Base-by-base conservation (phyloP, 2,113 vertebrate genomes). In the Callipepla squamata region DNA sequence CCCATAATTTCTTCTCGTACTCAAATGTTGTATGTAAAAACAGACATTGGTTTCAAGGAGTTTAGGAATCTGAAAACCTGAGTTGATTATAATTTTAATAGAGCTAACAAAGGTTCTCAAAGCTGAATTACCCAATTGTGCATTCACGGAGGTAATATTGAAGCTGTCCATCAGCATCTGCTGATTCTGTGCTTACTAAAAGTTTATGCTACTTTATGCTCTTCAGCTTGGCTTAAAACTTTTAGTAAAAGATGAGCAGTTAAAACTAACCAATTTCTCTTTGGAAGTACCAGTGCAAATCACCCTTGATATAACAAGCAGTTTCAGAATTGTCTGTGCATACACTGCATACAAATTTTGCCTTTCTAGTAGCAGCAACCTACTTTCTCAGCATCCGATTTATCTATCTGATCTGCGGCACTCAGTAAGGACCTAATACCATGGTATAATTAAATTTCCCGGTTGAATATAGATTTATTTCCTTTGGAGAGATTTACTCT, bases 381-480 rank as follows among this genome's bases (percentile, higher is more conserved):
- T 44, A 70, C 81, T 79, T 90, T 61, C 63, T 5, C 14, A 5
- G 42, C 85, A 50, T 58, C 87, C 83, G 78, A 86, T 83, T 93
- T 87, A 93, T 80, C 47, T n/a, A 6, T 62, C 85, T 82, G 38
- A 91, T 83, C 85, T 45, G 34, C 38, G 76, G 74, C 9, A 32
- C 40, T 92, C 45, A 23, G 68, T 86, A 90, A 90, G 80, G 68
- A 89, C 61, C 82, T 68, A 87, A 89, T 92, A 86, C 92, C 3
- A 0, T 8, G 48, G 30, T 13, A 8, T 83, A 89, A 91, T 87
- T 95, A 83, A 84, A 88, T 90, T 80, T 84, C 75, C 72, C 18
- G 2, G 90, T 89, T 62, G 79, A 89, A 61, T n/a, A 32, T 11
- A 75, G 87, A 48, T 81, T 90, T 20, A 67, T 78, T 88, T 72